Percentiles rank a stretch among this genome's conserved stretches.
Conservation (phyloP, 2,113 vertebrate species). For the Leptosomus discolor region DNA sequence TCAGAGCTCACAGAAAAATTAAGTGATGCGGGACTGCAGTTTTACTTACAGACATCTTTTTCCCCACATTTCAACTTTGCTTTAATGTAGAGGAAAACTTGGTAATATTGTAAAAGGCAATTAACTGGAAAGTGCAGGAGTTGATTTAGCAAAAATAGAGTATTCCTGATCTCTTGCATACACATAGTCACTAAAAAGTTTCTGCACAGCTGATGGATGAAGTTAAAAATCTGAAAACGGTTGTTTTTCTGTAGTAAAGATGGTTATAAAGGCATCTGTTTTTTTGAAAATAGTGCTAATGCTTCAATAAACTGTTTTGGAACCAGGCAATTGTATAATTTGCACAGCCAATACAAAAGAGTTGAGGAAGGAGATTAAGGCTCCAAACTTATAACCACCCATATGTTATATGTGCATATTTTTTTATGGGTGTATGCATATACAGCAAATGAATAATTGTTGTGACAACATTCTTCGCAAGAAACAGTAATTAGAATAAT, state of each 20-base stretch:
- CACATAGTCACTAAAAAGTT: background rate
- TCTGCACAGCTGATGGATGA: background rate
- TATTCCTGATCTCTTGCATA: background rate
- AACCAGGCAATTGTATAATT: background rate
- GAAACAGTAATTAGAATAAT: background rate
- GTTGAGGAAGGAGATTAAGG: background rate
- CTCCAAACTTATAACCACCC: background rate
- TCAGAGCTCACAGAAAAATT: background rate
- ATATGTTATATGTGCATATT: background rate
- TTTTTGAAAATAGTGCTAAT: background rate
- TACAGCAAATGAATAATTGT: background rate
- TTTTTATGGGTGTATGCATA: background rate
- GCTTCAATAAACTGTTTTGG: background rate
- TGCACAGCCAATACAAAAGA: background rate
- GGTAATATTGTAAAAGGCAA: background rate
- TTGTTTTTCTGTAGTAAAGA: background rate
- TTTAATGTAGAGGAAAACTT: background rate
- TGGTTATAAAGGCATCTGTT: background rate
- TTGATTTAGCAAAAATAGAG: background rate
- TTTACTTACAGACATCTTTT: background rate
- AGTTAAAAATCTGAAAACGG: background rate
- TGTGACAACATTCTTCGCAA: background rate
- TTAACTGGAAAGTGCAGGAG: background rate
- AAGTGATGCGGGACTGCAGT: background rate
- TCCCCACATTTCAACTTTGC: background rate